Percentiles rank a stretch among this genome's conserved stretches.
Conservation (phyloP, 37 sponge, comb jelly and placozoan species). For the Spongia lamella region DNA sequence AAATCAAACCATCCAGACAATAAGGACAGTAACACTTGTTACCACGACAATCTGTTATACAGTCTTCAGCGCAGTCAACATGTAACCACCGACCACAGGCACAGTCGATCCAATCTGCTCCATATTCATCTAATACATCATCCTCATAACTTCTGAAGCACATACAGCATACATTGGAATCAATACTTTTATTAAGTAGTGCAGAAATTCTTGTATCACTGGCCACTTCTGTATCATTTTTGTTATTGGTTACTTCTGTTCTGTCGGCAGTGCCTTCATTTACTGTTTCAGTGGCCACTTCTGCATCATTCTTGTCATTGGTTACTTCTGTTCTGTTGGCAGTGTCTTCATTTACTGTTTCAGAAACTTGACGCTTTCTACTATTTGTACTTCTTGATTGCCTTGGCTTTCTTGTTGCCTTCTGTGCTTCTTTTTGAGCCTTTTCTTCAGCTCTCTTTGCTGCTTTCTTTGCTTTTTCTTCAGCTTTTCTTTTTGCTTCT, state of each 20-base stretch:
- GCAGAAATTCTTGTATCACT: no score
- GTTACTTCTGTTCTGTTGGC: no score
- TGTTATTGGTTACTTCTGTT: no score
- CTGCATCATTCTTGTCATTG: background rate
- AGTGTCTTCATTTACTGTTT: no score
- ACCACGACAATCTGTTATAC: background rate
- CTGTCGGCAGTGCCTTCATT: no score
- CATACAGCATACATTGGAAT: conserved; percentile 4
- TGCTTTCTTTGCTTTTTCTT: background rate
- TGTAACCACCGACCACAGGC: conserved; percentile 41
- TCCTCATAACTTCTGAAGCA: conserved; percentile 25
- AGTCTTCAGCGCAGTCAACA: conserved; percentile 35
- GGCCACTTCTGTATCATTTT: no score
- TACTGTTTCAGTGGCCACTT: no score
- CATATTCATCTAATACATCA: conserved; percentile 5
- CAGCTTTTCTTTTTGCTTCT: background rate
- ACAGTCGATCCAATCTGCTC: conserved; percentile 38
- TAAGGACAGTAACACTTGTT: no score
- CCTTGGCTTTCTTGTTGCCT: no score
- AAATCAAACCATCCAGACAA: no score
- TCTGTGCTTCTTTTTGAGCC: background rate
- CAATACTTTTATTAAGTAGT: background rate
- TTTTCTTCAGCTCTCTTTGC: background rate
- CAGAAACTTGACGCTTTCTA: no score
- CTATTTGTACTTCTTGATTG: background rate